phyloP scores from a whole-genome alignment of 2,888 invertebrate species.

The Lithodes maja region DNA sequence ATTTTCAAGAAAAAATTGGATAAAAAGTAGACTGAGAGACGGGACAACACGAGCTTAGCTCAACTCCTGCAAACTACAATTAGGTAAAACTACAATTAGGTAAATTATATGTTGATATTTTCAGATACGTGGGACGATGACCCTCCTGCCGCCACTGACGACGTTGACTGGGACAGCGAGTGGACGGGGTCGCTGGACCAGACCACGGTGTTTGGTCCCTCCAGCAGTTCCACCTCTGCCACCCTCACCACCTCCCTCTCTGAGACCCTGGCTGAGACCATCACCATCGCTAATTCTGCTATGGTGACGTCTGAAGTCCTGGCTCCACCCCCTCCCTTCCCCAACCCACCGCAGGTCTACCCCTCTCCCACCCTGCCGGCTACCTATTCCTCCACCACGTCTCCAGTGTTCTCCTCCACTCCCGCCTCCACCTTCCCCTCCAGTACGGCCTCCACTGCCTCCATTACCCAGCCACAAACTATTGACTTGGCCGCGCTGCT shows the following conservation, averaged over 20 bases:
- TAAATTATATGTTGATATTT: neutral
- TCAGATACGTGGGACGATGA: constrained; percentile 76
- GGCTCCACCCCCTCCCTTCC: constrained; percentile 21
- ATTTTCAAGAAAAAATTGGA: no score
- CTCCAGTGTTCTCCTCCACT: constrained; percentile 70
- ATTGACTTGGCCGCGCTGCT: constrained; percentile 72
- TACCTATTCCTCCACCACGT: constrained; percentile 54
- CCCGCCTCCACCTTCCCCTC: constrained; percentile 61
- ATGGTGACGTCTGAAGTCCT: constrained; percentile 42
- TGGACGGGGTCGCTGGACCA: constrained; percentile 96
- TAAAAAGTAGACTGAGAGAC: no score
- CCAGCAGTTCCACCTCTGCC: constrained; percentile 70
- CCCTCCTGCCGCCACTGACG: constrained; percentile 83
- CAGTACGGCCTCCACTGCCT: constrained; percentile 53
- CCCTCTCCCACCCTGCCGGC: constrained; percentile 19
- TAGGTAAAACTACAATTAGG: no score
- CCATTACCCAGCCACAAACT: constrained; percentile 70
- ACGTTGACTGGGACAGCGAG: constrained; percentile 95
- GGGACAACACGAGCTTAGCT: no score
- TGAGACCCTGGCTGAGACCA: constrained; percentile 50
- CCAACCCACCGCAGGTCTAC: constrained; percentile 31
- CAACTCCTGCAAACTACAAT: no score
- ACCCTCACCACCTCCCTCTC: constrained; percentile 48
- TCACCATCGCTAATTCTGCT: constrained; percentile 47
- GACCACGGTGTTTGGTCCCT: constrained; percentile 87